Evolutionary conservation across 64 coral and sea anemone genomes (phyloP), one percentile per base, ranked within the genome.

Genomic region (Dendronephthya gigantea): DNA sequence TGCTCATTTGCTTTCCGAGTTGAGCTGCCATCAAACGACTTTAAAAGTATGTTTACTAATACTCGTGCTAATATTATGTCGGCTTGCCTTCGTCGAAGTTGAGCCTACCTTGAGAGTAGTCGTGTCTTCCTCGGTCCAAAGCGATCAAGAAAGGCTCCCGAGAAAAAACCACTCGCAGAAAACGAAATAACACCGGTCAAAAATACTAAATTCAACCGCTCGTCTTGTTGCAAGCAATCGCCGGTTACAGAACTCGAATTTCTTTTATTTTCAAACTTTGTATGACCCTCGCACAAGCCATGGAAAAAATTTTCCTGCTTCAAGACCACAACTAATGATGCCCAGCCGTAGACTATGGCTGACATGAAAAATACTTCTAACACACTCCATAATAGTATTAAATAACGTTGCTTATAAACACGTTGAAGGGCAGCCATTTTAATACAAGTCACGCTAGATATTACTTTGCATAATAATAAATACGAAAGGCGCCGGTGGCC

Each of bases 61-160:
- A n/a, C n/a, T n/a, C n/a, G n/a, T n/a, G n/a, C n/a, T n/a, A n/a
- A n/a, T n/a, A n/a, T n/a, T n/a, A n/a, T n/a, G n/a, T n/a, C n/a
- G n/a, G n/a, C 41, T 45, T 6, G 4, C 11, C 41, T 45, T 11
- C 11, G 41, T 45, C 41, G 11, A 45, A 45, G 11, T 45, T 45
- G 41, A 45, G 41, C 41, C 41, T 39, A 79, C 72, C 72, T 36
- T 35, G 72, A 79, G 5, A 79, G 15, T 0, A 34, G 36, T 9
- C 72, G 72, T 28, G 72, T 36, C 72, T 79, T 79, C 22, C 72
- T 34, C 17, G 72, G 72, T 79, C 72, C 72, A 79, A 79, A 79
- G 7, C 37, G 72, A 29, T 79, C 72, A 0, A 79, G 36, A 79
- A 79, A 37, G 8, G 32, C 15, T 29, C 72, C 72, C 34, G 72